phyloP scores from a whole-genome alignment of 2,797 vertebrate genomes.

The Chromis chromis region DNA sequence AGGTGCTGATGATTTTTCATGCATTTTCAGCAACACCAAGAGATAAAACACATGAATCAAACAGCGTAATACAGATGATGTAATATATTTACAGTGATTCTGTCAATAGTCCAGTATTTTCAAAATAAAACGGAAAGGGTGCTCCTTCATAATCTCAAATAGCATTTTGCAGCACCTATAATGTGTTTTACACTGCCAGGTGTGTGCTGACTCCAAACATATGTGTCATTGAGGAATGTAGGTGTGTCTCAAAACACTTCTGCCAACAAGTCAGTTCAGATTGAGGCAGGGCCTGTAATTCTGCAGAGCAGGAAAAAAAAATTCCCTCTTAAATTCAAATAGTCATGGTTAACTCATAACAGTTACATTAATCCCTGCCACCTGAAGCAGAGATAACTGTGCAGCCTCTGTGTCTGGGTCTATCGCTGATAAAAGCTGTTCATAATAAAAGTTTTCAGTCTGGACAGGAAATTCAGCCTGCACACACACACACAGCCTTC shows the following conservation, averaged over 20 bases:
- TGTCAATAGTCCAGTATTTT: too few species aligned
- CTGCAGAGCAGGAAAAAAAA: constrained; percentile 18
- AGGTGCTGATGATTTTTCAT: constrained; percentile 38
- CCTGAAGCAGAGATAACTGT: too few species aligned
- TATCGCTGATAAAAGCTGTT: background rate
- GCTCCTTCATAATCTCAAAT: too few species aligned
- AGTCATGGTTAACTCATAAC: background rate
- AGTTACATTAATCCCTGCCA: too few species aligned
- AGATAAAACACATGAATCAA: background rate
- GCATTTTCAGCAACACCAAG: constrained; percentile 21
- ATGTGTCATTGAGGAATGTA: constrained; percentile 10
- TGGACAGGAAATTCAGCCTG: background rate
- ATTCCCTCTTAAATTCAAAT: constrained; percentile 3
- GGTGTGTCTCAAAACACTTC: constrained; percentile 33
- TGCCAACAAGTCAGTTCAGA: constrained; percentile 33
- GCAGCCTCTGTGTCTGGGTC: background rate
- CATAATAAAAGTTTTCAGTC: background rate
- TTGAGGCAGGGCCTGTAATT: constrained; percentile 10
- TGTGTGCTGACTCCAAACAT: background rate
- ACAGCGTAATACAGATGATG: background rate
- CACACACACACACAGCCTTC: background rate
- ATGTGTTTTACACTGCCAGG: background rate
- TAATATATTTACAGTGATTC: background rate
- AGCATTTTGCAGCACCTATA: background rate
- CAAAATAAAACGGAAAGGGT: background rate